Conservation (phyloP, 2,113 vertebrate species). For the Gallinago jamesoni region DNA sequence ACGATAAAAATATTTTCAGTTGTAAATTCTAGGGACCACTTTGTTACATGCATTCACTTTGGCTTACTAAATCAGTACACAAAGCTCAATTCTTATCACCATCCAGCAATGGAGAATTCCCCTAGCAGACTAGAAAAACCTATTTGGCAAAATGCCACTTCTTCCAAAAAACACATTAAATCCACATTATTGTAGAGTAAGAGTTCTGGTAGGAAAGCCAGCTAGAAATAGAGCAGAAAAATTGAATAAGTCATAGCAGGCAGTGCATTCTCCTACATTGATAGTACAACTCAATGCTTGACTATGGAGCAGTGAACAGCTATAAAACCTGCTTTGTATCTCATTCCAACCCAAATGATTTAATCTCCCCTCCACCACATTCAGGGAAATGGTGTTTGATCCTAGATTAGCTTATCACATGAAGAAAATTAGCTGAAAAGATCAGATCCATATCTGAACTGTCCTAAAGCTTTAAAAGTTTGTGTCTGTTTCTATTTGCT, state of each 20-base stretch:
- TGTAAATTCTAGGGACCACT: not conserved
- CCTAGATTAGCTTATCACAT: not conserved
- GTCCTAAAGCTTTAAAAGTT: not conserved
- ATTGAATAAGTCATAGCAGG: not conserved
- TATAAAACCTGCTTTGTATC: not conserved
- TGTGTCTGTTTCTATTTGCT: not conserved
- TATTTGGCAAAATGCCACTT: not conserved
- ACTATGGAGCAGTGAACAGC: not conserved
- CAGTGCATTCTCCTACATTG: not conserved
- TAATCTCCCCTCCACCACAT: not conserved
- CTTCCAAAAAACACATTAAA: not conserved
- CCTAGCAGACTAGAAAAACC: not conserved
- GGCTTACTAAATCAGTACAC: not conserved
- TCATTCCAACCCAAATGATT: not conserved
- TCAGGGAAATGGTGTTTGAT: not conserved
- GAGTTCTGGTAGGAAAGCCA: not conserved
- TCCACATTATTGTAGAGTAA: not conserved
- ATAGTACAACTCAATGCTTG: not conserved
- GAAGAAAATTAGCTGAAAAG: not conserved
- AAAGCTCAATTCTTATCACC: not conserved
- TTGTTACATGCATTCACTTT: not conserved
- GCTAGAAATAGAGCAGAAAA: not conserved
- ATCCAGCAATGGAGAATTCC: not conserved
- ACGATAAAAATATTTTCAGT: not conserved
- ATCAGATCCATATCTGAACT: not conserved